Evolutionary conservation across 2,113 vertebrate genomes (phyloP).

Genomic region (Myrmecophaga tridactyla): DNA sequence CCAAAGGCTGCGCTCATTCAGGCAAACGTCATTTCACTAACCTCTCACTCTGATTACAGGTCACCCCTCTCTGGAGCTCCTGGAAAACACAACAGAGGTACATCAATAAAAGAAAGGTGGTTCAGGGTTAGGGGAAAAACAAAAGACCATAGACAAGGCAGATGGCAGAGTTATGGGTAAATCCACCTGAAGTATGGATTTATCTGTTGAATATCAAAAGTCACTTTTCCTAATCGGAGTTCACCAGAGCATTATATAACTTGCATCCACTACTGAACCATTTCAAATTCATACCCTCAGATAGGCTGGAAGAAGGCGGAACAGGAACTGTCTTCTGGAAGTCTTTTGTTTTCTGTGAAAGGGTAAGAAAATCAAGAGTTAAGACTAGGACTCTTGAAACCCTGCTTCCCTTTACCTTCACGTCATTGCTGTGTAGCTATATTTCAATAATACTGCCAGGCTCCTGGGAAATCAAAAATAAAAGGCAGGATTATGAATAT

Average conservation of each 20-base stretch:
- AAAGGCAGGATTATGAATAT: neutral
- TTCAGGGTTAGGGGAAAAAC: neutral
- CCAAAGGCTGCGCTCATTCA: neutral
- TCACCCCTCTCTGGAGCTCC: neutral
- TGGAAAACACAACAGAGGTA: neutral
- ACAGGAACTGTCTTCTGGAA: neutral
- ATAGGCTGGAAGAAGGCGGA: neutral
- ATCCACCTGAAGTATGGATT: neutral
- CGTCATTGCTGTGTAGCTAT: neutral
- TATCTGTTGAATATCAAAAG: neutral
- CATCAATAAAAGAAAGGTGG: neutral
- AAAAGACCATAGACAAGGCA: neutral
- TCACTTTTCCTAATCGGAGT: slow-evolving; percentile 7
- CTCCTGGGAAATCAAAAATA: slow-evolving; percentile 27
- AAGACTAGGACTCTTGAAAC: neutral
- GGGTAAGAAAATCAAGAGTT: neutral
- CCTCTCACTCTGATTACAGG: neutral
- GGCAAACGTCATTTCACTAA: slow-evolving; percentile 3
- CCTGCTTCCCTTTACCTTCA: neutral
- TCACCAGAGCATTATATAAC: neutral
- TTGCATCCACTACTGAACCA: neutral
- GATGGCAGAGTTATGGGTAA: neutral
- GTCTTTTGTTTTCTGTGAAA: neutral
- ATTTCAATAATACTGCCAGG: slow-evolving; percentile 28
- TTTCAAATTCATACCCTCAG: slow-evolving; percentile 10